Percentiles rank a stretch among this genome's conserved stretches.
phyloP scores from a whole-genome alignment of 2,888 invertebrate genomes.

The Nephrotoma flavescens region DNA sequence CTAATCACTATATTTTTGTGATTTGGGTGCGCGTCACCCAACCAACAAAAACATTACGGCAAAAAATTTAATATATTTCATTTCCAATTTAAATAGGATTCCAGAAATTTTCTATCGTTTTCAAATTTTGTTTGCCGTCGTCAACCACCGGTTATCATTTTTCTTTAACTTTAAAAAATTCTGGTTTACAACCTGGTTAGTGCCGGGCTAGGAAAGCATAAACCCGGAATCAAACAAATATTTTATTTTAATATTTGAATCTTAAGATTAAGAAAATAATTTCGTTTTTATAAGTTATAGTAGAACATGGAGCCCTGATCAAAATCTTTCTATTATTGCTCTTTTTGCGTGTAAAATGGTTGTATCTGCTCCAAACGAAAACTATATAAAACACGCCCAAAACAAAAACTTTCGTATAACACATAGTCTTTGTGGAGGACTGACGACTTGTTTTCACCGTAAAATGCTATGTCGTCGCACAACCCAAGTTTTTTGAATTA shows the following conservation, averaged over 20 bases:
- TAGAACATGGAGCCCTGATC: neutral
- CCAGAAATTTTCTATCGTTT: neutral
- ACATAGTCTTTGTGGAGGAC: neutral
- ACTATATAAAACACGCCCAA: neutral
- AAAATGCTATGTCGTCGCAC: neutral
- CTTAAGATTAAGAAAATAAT: too few relatives aligned
- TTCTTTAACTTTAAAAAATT: neutral
- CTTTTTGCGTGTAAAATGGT: neutral
- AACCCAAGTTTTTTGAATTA: neutral
- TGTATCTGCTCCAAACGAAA: neutral
- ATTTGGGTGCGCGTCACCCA: too few relatives aligned
- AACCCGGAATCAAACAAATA: neutral
- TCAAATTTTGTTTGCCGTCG: neutral
- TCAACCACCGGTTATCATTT: neutral
- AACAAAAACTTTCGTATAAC: neutral
- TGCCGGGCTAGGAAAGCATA: neutral
- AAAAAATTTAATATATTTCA: neutral
- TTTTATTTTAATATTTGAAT: too few relatives aligned
- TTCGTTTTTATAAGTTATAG: too few relatives aligned
- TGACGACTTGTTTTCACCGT: neutral
- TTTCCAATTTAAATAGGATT: neutral
- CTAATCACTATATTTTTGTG: too few relatives aligned
- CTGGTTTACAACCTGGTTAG: neutral
- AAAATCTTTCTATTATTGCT: neutral
- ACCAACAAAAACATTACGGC: neutral